Evolutionary conservation across 2,797 vertebrate genomes (phyloP), one percentile per base, ranked within the genome.

Genomic region (Myripristis murdjan): DNA sequence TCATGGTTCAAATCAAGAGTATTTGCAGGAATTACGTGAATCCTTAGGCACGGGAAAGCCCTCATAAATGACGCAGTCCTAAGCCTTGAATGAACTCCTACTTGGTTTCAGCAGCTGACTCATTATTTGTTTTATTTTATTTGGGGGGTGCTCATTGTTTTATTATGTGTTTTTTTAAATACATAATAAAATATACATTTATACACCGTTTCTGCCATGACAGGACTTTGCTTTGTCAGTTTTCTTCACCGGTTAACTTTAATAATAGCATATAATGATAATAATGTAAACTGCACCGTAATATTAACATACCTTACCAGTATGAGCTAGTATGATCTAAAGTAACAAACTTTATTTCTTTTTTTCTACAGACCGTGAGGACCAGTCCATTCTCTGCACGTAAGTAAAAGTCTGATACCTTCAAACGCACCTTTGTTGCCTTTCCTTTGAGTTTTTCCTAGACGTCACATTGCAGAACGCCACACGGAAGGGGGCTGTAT

Each of bases 311-410:
- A 5, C 24, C 61, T 84, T 63, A 69, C 6, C 41, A 33, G 52
- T 65, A 68, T 22, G 7, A 47, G 26, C 24, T 46, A 9, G 23
- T 57, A 6, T 1, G 1, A 1, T 53, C 18, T 69, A 73, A 78
- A 14, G 24, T 18, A 61, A 15, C 65, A 1, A 61, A 56, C 49
- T 62, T 41, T 41, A 8, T 62, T 48, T 84, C 14, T 70, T 73
- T 95, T 47, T 89, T 33, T 91, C 89, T 64, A 55, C 95, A 98
- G 97, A 98, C 88, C 96, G 97, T 37, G 97, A 98, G 89, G 97
- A 98, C 87, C 97, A 98, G 91, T 97, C 97, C 60, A 97, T 98
- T 84, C 95, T 98, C 47, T 98, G 97, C 97, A 98, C 97, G 97
- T 98, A 93, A 97, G 97, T 96, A 60, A 65, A 75, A 60, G 64